phyloP scores from a whole-genome alignment of 2,113 vertebrate species.

The Ginglymostoma cirratum region DNA sequence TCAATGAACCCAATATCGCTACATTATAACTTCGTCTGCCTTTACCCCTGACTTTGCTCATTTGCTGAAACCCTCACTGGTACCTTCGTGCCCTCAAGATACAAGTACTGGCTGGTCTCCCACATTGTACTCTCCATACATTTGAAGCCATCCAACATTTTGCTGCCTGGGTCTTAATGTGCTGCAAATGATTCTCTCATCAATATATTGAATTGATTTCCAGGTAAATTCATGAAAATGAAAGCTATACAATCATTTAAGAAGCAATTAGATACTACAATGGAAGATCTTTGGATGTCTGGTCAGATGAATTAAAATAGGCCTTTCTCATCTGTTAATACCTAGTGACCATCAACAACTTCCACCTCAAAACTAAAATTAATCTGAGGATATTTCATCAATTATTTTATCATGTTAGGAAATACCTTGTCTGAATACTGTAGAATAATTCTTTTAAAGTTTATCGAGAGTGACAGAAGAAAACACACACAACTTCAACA shows the following conservation, averaged over 20 bases:
- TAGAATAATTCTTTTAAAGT: neutral
- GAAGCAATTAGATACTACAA: neutral
- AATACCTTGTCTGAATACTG: neutral
- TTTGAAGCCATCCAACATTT: neutral
- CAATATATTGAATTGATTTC: neutral
- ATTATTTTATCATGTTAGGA: neutral
- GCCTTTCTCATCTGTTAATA: neutral
- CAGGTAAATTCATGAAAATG: neutral
- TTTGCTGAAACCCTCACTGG: neutral
- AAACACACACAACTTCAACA: neutral
- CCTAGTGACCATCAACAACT: neutral
- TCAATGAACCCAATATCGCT: neutral
- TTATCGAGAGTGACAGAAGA: neutral
- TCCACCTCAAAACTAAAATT: neutral
- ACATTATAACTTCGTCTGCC: neutral
- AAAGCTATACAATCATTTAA: neutral
- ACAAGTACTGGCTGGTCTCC: neutral
- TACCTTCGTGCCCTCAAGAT: too few species aligned
- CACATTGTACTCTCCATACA: neutral
- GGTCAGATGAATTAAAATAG: neutral
- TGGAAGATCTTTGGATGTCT: neutral
- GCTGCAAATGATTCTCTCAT: neutral
- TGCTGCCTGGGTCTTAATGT: neutral
- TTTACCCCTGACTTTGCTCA: neutral
- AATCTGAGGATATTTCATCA: neutral